Evolutionary conservation across 2,113 vertebrate species (phyloP).

Genomic region (Scolopax mira): DNA sequence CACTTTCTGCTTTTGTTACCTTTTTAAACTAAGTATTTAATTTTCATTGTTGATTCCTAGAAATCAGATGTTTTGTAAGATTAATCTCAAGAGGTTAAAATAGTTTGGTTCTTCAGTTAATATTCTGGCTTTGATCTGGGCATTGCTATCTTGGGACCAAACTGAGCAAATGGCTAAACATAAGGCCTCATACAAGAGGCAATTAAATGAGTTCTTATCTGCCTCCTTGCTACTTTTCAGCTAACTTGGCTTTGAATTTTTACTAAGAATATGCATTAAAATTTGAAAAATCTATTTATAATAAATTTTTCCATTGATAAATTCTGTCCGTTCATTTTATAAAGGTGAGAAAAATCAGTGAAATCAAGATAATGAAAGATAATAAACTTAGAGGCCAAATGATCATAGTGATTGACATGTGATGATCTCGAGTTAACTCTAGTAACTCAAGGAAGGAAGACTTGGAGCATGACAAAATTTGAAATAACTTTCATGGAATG

Average conservation of each 20-base stretch:
- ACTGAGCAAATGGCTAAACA: not conserved
- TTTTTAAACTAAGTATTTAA: not conserved
- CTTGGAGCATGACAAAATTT: not conserved
- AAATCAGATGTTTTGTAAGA: not conserved
- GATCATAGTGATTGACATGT: not conserved
- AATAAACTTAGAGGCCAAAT: not conserved
- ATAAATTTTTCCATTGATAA: slow-evolving; percentile 20
- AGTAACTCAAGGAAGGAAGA: not conserved
- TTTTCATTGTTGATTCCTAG: not conserved
- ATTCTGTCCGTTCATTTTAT: not conserved
- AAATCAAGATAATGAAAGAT: not conserved
- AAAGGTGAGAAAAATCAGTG: not conserved
- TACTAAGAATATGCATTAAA: not conserved
- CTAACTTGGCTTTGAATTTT: not conserved
- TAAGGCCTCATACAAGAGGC: not conserved
- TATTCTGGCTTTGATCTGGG: not conserved
- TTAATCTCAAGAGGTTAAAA: not conserved
- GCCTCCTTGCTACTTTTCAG: not conserved
- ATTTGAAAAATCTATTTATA: not conserved
- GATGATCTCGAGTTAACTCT: not conserved
- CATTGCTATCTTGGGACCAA: not conserved
- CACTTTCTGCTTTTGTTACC: not conserved
- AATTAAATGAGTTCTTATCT: not conserved
- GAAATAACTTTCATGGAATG: not conserved
- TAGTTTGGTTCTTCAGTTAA: not conserved